A percentile compares a stretch with the other conserved stretches of the same genome.
phyloP scores from a whole-genome alignment of 64 coral and sea anemone species.

The Stylophora pistillata region DNA sequence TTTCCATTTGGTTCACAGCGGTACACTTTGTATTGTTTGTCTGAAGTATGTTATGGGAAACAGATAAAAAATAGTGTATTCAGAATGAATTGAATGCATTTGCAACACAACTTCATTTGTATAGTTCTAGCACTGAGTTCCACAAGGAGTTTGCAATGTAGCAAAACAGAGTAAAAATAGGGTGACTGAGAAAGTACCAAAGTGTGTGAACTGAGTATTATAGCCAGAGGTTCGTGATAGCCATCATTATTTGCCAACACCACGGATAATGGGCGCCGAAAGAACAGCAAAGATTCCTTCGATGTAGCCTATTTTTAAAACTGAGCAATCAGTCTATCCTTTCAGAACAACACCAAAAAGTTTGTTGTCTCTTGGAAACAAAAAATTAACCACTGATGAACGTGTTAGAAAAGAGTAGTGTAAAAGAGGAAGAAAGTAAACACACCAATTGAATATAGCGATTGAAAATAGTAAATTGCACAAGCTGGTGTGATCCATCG shows the following conservation, averaged over 20 bases:
- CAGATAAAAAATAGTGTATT: background rate
- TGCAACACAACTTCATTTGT: background rate
- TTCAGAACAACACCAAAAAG: background rate
- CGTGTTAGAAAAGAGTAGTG: background rate
- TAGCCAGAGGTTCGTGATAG: background rate
- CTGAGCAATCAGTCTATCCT: conserved; percentile 16
- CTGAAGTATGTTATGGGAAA: conserved; percentile 11
- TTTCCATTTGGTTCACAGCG: conserved; percentile 25
- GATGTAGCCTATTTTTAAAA: background rate
- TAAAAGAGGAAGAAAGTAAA: conserved; percentile 3
- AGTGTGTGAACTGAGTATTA: background rate
- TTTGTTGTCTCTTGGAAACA: background rate
- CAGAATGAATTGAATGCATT: background rate
- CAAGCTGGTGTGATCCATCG: background rate
- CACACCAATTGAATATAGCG: background rate
- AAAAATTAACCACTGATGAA: background rate
- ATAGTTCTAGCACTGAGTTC: too few species aligned
- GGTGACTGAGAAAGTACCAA: too few species aligned
- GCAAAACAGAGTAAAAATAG: too few species aligned
- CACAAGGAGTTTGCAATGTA: too few species aligned
- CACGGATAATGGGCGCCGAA: background rate
- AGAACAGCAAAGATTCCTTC: background rate
- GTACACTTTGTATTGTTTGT: background rate
- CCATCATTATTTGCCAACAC: background rate
- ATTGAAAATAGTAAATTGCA: background rate